A percentile compares a stretch with the other conserved stretches of the same genome.
Conservation (phyloP, 2,113 vertebrate genomes). For the Toxostoma redivivum region DNA sequence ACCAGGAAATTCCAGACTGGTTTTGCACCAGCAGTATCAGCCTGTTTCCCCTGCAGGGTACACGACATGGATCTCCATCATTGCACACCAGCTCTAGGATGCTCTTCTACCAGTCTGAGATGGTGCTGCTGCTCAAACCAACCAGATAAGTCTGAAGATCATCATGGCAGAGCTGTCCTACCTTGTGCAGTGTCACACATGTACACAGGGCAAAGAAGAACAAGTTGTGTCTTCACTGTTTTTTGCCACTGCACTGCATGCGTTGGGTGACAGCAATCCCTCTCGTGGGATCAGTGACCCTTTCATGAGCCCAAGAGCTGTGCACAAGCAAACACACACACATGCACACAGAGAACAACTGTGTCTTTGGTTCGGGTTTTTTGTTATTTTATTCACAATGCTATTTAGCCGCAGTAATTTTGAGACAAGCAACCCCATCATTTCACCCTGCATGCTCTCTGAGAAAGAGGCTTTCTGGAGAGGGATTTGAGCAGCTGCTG, state of each 20-base stretch:
- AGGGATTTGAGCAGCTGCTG: slow-evolving; percentile 61
- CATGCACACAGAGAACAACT: neutral
- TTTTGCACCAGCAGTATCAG: neutral
- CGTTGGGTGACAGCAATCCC: neutral
- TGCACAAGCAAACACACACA: neutral
- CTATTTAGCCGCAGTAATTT: neutral
- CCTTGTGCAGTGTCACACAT: neutral
- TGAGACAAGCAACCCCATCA: slow-evolving; percentile 8
- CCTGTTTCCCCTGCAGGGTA: neutral
- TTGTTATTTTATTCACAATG: neutral
- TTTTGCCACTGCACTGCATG: neutral
- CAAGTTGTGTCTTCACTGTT: neutral
- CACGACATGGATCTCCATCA: fast-evolving
- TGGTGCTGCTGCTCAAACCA: neutral
- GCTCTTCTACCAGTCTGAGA: neutral
- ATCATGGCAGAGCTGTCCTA: neutral
- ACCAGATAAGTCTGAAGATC: neutral
- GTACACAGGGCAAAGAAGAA: neutral
- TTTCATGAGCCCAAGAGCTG: neutral
- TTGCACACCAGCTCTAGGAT: neutral
- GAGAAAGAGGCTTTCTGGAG: slow-evolving; percentile 39
- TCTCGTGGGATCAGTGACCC: neutral
- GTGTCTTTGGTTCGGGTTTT: neutral
- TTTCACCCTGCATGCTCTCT: neutral
- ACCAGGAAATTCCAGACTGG: neutral